Evolutionary conservation across 2,797 vertebrate species (phyloP), one percentile per base, ranked within the genome.

Genomic region (Nannoperca australis): DNA sequence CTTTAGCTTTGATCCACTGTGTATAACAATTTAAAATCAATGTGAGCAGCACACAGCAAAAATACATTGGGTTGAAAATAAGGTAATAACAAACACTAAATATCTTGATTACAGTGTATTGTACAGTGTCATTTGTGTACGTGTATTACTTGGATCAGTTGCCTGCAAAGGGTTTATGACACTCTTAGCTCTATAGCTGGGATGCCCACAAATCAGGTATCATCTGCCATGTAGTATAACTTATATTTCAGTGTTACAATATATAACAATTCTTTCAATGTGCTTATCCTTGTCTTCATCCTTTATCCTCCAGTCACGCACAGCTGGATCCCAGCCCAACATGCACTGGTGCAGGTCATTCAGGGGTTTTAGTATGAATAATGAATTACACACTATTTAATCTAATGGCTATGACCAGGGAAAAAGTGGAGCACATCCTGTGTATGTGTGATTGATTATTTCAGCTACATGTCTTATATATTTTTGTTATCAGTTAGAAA

Each of bases 381-480:
- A 70, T 81, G 12, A 47, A 69, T 72, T 20, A 55, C 6, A 17
- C 8, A 36, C 36, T 9, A 36, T 9, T 9, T 4, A 61, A 63
- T 54, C 2, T 15, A 78, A 60, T 49, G 17, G 47, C 22, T 36
- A 17, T 61, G n/a, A 40, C 18, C 14, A n/a, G 14, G 18, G 59
- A 3, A 5, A 60, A 49, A 47, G 13, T 54, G 32, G 24, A 73
- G 60, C 18, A 34, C 53, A 70, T 56, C 30, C 2, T 73, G 53
- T 47, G 12, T 15, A 14, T 18, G 62, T 55, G 45, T 47, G 61
- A 62, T 45, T 69, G 51, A 60, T 78, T 78, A 18, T 7, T 34
- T 79, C 51, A 27, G 56, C 22, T 59, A 14, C 13, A 60, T 74
- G 36, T 61, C 18, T 53, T 72, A 14, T 73, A 22, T 30, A 11